phyloP scores from a whole-genome alignment of 2,888 invertebrate species.

The Pandemis cinnamomeana region DNA sequence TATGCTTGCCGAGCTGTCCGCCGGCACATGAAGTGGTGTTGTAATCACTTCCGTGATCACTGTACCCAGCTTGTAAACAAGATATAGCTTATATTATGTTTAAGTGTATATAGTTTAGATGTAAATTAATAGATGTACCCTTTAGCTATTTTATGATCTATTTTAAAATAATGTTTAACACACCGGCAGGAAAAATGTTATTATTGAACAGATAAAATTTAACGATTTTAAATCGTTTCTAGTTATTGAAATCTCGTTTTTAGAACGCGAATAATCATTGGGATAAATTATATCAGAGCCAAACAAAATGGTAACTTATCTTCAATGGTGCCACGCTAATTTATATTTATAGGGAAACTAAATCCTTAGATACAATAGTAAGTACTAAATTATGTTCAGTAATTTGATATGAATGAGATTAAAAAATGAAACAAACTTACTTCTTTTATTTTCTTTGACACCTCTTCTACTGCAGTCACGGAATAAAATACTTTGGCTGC shows the following conservation, averaged over 20 bases:
- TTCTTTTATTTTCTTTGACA: constrained; percentile 46
- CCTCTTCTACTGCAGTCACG: neutral
- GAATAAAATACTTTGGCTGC: neutral
- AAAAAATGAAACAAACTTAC: constrained; percentile 65
- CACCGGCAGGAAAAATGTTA: constrained; percentile 60
- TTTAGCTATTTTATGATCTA: constrained; percentile 62
- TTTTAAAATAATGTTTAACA: constrained; percentile 63
- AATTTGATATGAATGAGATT: constrained; percentile 83
- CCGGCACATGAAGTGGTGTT: constrained; percentile 72
- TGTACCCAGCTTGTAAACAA: constrained; percentile 64
- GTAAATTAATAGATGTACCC: constrained; percentile 59
- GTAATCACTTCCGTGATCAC: constrained; percentile 72
- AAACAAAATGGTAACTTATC: constrained; percentile 59
- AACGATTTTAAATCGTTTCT: constrained; percentile 75
- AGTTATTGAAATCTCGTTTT: constrained; percentile 59
- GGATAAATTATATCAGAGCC: constrained; percentile 63
- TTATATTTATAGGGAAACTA: constrained; percentile 75
- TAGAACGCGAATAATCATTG: constrained; percentile 65
- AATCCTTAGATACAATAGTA: constrained; percentile 71
- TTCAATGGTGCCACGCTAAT: constrained; percentile 75
- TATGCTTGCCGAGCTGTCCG: constrained; percentile 58
- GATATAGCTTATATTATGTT: constrained; percentile 61
- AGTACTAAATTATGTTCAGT: constrained; percentile 79
- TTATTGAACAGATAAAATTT: constrained; percentile 58
- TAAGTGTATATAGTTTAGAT: constrained; percentile 68